A percentile compares a stretch with the other conserved stretches of the same genome.
Evolutionary conservation across 1,140 invertebrate genomes (phyloP).

Genomic region (Trachelipus rathkii): DNA sequence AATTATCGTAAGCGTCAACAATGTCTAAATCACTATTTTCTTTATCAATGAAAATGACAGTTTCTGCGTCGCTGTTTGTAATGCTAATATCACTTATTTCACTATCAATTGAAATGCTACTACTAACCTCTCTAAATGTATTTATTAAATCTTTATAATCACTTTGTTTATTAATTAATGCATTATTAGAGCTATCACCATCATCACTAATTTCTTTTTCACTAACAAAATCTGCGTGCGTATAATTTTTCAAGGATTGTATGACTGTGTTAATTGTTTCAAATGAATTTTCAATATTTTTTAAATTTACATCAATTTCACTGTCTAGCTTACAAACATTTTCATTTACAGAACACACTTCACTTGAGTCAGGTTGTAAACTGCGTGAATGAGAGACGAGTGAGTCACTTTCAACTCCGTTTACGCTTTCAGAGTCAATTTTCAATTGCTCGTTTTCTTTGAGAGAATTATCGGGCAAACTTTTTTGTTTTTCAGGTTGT

Average conservation of each 20-base stretch:
- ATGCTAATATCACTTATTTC: background rate
- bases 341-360: background rate
- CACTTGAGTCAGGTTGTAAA: background rate
- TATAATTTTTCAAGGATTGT: background rate
- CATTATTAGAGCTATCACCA: background rate
- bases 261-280: background rate
- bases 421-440: background rate
- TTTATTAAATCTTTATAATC: background rate
- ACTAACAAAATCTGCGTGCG: background rate
- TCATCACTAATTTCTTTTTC: background rate
- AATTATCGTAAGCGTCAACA: too few relatives aligned
- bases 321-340: background rate
- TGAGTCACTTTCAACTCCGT: background rate
- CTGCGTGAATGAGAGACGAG: background rate
- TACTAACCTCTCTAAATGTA: background rate
- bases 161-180: background rate
- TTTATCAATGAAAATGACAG: background rate
- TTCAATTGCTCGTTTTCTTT: background rate
- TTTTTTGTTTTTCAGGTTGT: background rate
- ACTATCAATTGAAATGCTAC: background rate
- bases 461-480: background rate
- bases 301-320: background rate
- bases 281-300: constrained; percentile 3
- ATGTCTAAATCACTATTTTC: background rate
- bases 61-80: background rate